Conservation (phyloP, 1,140 invertebrate genomes). For the Mactra quadrangularis region DNA sequence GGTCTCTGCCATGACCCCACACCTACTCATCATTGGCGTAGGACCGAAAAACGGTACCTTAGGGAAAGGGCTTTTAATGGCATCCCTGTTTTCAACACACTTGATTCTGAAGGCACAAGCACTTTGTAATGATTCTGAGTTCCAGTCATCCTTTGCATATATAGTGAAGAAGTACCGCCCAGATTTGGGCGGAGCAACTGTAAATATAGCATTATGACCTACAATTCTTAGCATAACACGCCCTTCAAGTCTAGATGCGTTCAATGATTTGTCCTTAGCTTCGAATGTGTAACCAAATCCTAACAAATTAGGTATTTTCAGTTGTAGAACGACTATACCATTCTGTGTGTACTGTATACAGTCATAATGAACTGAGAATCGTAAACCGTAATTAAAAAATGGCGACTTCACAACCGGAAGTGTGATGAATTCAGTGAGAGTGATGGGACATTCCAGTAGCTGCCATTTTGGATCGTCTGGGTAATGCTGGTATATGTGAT, state of each 20-base stretch:
- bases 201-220: conserved; percentile 80
- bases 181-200: conserved; percentile 77
- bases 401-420: conserved; percentile 84
- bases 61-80: conserved; percentile 75
- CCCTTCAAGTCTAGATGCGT: conserved; percentile 72
- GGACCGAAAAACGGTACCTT: conserved; percentile 80
- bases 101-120: conserved; percentile 80
- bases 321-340: conserved; percentile 76
- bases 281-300: conserved; percentile 79
- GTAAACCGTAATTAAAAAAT: conserved; percentile 81
- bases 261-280: conserved; percentile 73
- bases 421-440: conserved; percentile 85
- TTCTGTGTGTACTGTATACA: conserved; percentile 77
- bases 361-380: conserved; percentile 78
- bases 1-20: conserved; percentile 76
- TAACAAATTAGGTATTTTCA: conserved; percentile 76
- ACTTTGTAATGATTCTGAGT: conserved; percentile 80
- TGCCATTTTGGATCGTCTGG: conserved; percentile 86
- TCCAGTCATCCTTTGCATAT: conserved; percentile 80
- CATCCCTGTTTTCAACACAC: conserved; percentile 76
- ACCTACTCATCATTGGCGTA: conserved; percentile 72
- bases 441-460: conserved; percentile 84
- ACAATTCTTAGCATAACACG: conserved; percentile 79
- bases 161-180: conserved; percentile 81
- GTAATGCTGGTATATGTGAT: conserved; percentile 86